Evolutionary conservation across 1,140 invertebrate genomes (phyloP).

Genomic region (Bombus haemorrhoidalis): DNA sequence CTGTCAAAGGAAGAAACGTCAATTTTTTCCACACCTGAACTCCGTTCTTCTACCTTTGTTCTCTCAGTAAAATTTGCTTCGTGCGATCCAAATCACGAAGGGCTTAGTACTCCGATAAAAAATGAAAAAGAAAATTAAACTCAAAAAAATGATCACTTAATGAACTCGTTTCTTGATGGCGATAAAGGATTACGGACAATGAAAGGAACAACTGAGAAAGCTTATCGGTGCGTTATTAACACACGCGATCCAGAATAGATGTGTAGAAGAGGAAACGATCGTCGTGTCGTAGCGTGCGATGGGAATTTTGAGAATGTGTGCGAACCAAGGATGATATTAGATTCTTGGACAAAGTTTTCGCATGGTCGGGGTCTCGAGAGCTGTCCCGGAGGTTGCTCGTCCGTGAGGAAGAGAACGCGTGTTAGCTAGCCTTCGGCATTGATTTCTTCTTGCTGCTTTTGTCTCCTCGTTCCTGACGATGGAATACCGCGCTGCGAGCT

Average conservation of each 20-base stretch:
- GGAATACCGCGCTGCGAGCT: conserved; percentile 38
- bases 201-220: background rate
- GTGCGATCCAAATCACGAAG: too few species aligned
- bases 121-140: background rate
- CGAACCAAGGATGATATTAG: conserved; percentile 81
- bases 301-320: conserved; percentile 79
- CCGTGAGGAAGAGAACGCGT: conserved; percentile 63
- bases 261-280: conserved; percentile 47
- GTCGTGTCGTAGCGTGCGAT: conserved; percentile 58
- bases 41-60: too few species aligned
- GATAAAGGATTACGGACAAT: background rate
- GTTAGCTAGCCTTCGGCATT: conserved; percentile 65
- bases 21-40: too few species aligned
- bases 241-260: conserved; percentile 7
- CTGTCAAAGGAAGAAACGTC: too few species aligned
- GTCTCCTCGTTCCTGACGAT: conserved; percentile 30
- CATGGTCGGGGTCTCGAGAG: conserved; percentile 73
- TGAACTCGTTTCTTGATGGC: background rate
- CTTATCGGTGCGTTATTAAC: conserved; percentile 40
- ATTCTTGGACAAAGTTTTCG: conserved; percentile 82
- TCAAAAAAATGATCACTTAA: background rate
- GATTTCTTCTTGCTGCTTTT: conserved; percentile 62
- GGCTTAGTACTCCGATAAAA: too few species aligned
- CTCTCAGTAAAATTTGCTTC: too few species aligned
- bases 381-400: conserved; percentile 59